These are phyloP conservation scores for Sprattus sprattus DNA, from an alignment of 2,113 vertebrate genomes.

Conservation along the genomic window DNA sequence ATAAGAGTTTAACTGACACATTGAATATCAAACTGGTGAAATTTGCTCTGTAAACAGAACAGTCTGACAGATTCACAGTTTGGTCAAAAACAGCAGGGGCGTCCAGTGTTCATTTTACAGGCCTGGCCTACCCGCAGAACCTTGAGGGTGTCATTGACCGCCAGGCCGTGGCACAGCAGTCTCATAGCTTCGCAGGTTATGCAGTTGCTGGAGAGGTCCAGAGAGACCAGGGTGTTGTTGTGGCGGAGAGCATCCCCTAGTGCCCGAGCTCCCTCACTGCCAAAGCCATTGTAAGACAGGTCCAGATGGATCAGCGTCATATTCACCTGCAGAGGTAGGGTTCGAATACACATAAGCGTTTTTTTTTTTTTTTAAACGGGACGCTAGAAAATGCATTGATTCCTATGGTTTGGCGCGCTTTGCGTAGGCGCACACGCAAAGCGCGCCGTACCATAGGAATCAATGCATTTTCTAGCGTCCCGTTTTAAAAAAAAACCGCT, in stretches of 20 bases:
- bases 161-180: constrained; percentile 71
- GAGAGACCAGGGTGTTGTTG: constrained; percentile 64
- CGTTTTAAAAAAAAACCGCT: no score
- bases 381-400: no score
- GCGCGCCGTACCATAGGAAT: no score
- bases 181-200: constrained; percentile 62
- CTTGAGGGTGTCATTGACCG: constrained; percentile 66
- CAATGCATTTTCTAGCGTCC: no score
- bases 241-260: constrained; percentile 72
- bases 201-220: constrained; percentile 73
- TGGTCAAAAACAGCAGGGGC: background rate
- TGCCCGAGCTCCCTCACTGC: constrained; percentile 63
- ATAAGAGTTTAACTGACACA: background rate
- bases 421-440: no score
- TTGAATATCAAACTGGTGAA: background rate
- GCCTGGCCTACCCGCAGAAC: constrained; percentile 30
- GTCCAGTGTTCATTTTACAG: background rate
- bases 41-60: background rate
- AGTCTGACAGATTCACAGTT: background rate
- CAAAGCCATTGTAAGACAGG: constrained; percentile 73
- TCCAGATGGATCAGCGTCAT: constrained; percentile 64
- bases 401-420: no score
- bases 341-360: no score
- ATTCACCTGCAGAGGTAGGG: background rate
- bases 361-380: no score